Evolutionary conservation across 1,140 invertebrate genomes (phyloP).

Genomic region (Lithobius niger): DNA sequence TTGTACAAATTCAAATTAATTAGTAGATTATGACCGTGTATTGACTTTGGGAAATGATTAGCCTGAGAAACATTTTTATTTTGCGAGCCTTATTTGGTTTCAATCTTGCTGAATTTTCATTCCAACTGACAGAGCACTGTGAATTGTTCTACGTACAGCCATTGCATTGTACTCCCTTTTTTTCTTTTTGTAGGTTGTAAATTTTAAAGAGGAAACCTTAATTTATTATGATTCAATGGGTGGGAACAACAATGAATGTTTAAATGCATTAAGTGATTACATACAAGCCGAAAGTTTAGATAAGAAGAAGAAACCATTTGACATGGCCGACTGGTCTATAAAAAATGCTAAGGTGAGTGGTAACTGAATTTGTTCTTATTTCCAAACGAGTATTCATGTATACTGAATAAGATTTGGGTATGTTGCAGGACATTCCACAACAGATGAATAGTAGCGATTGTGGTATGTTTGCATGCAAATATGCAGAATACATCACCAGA

Average conservation of each 20-base stretch:
- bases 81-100: too few species aligned
- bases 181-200: conserved; percentile 45
- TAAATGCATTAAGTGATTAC: conserved; percentile 49
- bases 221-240: conserved; percentile 91
- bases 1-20: too few species aligned
- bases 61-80: too few species aligned
- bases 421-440: conserved; percentile 64
- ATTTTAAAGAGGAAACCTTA: conserved; percentile 61
- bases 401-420: neutral
- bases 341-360: conserved; percentile 39
- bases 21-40: too few species aligned
- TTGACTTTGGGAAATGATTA: too few species aligned
- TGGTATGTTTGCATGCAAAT: conserved; percentile 93
- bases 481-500: conserved; percentile 79
- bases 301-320: conserved; percentile 61
- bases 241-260: conserved; percentile 54
- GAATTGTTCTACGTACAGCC: too few species aligned
- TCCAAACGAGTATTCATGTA: conserved; percentile 3
- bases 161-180: too few species aligned
- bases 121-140: too few species aligned
- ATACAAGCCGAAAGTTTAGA: conserved; percentile 69
- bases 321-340: conserved; percentile 54
- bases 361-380: conserved; percentile 7
- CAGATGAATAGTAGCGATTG: conserved; percentile 97
- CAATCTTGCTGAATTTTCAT: too few species aligned